Evolutionary conservation across 2,888 invertebrate species (phyloP).

Genomic region (Helobdella robusta): DNA sequence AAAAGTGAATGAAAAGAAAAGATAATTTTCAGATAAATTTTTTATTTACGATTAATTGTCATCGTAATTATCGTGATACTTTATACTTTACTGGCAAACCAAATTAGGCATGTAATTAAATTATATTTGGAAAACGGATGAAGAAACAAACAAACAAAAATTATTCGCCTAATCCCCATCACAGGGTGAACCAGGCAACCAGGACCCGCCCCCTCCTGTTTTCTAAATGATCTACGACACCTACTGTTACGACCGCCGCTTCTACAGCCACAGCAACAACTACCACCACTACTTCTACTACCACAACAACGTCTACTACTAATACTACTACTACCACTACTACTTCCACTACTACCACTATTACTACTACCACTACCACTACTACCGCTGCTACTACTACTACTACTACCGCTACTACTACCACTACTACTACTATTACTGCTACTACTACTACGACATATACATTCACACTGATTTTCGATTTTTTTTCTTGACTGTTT

Average conservation of each 20-base stretch:
- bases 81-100: neutral
- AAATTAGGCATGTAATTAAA: neutral
- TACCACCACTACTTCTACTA: no score
- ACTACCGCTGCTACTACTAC: conserved; percentile 12
- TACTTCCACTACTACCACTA: no score
- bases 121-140: neutral
- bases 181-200: no score
- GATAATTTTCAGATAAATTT: no score
- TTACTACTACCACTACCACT: conserved; percentile 23
- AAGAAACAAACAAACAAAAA: neutral
- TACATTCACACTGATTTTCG: no score
- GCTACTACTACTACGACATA: conserved; percentile 11
- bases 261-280: no score
- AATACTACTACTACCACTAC: no score
- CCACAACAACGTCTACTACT: no score
- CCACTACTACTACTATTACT: conserved; percentile 13
- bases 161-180: neutral
- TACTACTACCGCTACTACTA: conserved; percentile 13
- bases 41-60: neutral
- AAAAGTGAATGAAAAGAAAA: no score
- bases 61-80: neutral
- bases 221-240: neutral
- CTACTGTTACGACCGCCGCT: conserved; percentile 6
- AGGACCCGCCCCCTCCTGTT: no score
- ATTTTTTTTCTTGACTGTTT: no score